These are phyloP conservation scores for Gryllus bimaculatus DNA, from an alignment of 1,140 invertebrate genomes.

Conservation along the genomic window DNA sequence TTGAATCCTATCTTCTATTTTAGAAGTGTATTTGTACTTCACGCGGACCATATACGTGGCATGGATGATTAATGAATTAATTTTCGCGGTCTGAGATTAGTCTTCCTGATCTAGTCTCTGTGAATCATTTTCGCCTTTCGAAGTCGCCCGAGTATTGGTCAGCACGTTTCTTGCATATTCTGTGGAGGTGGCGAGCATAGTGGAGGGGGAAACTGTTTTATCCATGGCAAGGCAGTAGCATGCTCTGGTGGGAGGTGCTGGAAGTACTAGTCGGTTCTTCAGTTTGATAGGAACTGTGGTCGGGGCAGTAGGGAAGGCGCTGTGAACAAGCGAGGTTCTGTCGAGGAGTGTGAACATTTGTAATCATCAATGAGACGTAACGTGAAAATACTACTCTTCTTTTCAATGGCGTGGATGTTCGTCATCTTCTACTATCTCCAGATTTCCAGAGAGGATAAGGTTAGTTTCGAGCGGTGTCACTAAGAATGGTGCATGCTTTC, in stretches of 20 bases:
- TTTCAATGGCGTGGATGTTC: conserved; percentile 46
- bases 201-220: neutral
- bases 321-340: neutral
- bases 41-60: too few relatives aligned
- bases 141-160: too few relatives aligned
- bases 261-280: neutral
- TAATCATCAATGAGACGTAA: conserved; percentile 39
- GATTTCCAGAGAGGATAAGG: conserved; percentile 34
- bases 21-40: too few relatives aligned
- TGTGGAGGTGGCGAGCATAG: neutral
- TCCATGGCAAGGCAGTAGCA: neutral
- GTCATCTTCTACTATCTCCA: conserved; percentile 47
- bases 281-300: neutral
- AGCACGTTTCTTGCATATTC: too few relatives aligned
- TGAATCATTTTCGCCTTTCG: too few relatives aligned
- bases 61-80: too few relatives aligned
- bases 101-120: too few relatives aligned
- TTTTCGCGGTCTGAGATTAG: too few relatives aligned
- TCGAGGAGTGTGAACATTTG: conserved; percentile 9
- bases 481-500: neutral
- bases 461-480: conserved; percentile 9
- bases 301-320: neutral
- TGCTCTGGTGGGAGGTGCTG: neutral
- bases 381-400: conserved; percentile 43
- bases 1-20: too few relatives aligned